A percentile compares a stretch with the other conserved stretches of the same genome.
phyloP scores from a whole-genome alignment of 2,113 vertebrate genomes.

The Grus americana region DNA sequence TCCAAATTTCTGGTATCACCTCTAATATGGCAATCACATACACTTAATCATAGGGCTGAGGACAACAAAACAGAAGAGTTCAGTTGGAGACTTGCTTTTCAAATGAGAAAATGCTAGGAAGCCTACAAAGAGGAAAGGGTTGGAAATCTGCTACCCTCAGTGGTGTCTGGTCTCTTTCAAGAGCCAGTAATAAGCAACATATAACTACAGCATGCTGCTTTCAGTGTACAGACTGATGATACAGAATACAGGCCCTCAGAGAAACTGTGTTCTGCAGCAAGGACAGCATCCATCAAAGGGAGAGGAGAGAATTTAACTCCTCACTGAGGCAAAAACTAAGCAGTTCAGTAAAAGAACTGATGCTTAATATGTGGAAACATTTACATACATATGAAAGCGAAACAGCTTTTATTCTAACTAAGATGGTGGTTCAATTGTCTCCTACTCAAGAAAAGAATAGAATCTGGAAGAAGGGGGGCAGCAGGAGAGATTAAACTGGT shows the following conservation, averaged over 20 bases:
- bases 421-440: not conserved
- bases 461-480: not conserved
- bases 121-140: not conserved
- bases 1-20: not conserved
- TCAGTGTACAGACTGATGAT: fast-evolving
- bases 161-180: not conserved
- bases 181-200: not conserved
- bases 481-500: not conserved
- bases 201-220: not conserved
- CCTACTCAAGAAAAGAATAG: not conserved
- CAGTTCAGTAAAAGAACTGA: not conserved
- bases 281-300: not conserved
- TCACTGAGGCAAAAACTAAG: not conserved
- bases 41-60: not conserved
- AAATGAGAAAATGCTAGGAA: not conserved
- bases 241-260: not conserved
- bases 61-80: not conserved
- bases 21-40: not conserved
- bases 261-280: not conserved
- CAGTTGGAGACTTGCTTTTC: not conserved
- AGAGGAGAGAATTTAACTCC: not conserved
- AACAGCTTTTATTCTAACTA: not conserved
- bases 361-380: not conserved
- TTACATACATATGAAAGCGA: not conserved
- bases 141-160: not conserved